Conservation (phyloP, 1,140 invertebrate genomes). For the Euwallacea similis region DNA sequence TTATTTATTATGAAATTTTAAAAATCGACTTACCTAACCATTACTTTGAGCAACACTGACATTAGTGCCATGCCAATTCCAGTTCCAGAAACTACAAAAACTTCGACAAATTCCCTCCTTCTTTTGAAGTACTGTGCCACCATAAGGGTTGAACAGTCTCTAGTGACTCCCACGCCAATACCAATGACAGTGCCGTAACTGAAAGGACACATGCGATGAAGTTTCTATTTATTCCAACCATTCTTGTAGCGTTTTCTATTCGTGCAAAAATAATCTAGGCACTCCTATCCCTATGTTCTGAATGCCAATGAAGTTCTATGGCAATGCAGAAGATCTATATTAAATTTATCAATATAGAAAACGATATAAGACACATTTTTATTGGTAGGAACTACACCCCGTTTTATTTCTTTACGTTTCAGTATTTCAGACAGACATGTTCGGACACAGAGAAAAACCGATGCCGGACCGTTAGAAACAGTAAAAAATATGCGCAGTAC, state of each 20-base stretch:
- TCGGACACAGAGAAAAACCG: too few relatives aligned
- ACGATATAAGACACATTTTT: not conserved
- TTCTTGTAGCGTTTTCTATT: too few relatives aligned
- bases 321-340: not conserved
- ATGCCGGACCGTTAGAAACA: too few relatives aligned
- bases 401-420: too few relatives aligned
- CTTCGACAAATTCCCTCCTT: constrained; percentile 81
- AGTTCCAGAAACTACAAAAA: constrained; percentile 82
- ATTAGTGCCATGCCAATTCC: constrained; percentile 83
- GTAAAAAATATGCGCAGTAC: too few relatives aligned
- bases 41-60: constrained; percentile 76
- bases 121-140: constrained; percentile 89
- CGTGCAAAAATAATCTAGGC: not conserved
- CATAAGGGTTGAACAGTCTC: constrained; percentile 86
- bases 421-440: too few relatives aligned
- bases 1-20: too few relatives aligned
- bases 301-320: not conserved
- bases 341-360: not conserved
- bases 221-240: not conserved
- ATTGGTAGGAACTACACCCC: too few relatives aligned
- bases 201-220: constrained; percentile 23
- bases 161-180: constrained; percentile 79
- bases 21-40: constrained; percentile 67
- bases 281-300: not conserved
- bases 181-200: constrained; percentile 66